phyloP scores from a whole-genome alignment of 2,888 invertebrate genomes.

The Theretra japonica region DNA sequence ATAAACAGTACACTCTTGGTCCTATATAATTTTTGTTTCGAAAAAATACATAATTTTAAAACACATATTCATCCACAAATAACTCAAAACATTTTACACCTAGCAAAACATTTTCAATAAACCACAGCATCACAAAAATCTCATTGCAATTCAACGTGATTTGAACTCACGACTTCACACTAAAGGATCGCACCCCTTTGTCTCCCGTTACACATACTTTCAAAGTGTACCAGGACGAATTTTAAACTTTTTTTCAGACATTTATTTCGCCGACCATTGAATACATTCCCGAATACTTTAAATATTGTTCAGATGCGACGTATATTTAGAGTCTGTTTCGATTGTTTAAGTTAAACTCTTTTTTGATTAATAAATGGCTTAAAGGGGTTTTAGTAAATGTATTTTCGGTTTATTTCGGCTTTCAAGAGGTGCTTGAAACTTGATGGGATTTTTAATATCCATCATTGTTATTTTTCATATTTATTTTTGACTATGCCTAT shows the following conservation, averaged over 20 bases:
- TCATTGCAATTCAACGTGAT: slow-evolving; percentile 25
- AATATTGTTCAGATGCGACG: slow-evolving; percentile 10
- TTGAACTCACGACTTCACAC: slow-evolving; percentile 24
- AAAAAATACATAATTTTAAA: too few relatives aligned
- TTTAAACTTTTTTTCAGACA: background rate
- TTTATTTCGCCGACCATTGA: background rate
- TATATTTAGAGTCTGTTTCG: slow-evolving; percentile 7
- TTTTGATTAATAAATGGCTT: slow-evolving; percentile 1
- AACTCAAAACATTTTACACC: background rate
- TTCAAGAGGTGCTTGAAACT: too few relatives aligned
- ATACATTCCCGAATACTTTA: slow-evolving; percentile 18
- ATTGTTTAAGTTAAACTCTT: slow-evolving; percentile 6
- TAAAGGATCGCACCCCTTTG: slow-evolving; percentile 14
- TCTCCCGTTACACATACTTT: slow-evolving; percentile 21
- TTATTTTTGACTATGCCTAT: too few relatives aligned
- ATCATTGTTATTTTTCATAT: too few relatives aligned
- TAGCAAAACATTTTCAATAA: slow-evolving; percentile 6
- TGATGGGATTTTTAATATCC: too few relatives aligned
- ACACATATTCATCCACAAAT: too few relatives aligned
- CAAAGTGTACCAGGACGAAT: slow-evolving; percentile 14
- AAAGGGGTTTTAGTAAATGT: background rate
- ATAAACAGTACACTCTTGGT: too few relatives aligned
- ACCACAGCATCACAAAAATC: slow-evolving; percentile 6
- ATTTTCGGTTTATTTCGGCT: background rate
- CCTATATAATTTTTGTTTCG: too few relatives aligned